Conservation (phyloP, 2,888 invertebrate genomes). For the Periphyllus acericola region DNA sequence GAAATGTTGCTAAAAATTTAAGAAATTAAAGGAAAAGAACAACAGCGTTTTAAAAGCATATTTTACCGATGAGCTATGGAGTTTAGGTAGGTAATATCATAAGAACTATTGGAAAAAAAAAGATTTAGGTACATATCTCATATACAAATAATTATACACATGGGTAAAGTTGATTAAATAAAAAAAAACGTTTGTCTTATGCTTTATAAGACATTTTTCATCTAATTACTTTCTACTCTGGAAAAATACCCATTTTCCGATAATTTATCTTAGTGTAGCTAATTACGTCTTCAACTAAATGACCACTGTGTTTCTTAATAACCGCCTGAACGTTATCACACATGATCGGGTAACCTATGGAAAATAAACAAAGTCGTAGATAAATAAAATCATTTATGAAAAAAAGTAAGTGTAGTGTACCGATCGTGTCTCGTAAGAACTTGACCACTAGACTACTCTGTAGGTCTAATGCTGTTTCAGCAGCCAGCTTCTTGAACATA, state of each 20-base stretch:
- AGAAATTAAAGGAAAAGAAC: no score
- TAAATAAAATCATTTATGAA: neutral
- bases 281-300: conserved; percentile 31
- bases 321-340: conserved; percentile 3
- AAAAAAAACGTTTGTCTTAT: no score
- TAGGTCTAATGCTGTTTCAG: conserved; percentile 67
- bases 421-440: conserved; percentile 67
- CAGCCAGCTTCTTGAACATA: conserved; percentile 68
- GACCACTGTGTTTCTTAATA: conserved; percentile 20
- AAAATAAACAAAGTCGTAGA: neutral
- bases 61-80: no score
- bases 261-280: neutral
- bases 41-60: no score
- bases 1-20: no score
- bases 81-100: no score
- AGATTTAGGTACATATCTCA: no score
- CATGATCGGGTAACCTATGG: conserved; percentile 5
- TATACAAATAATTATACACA: no score
- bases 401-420: conserved; percentile 63
- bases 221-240: conserved; percentile 6
- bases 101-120: no score
- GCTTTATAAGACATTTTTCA: neutral
- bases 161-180: no score
- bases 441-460: conserved; percentile 68
- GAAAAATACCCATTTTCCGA: conserved; percentile 24